Percentiles rank a stretch among this genome's conserved stretches.
These are phyloP conservation scores for Drosophila affinis DNA, from an alignment of 2,888 invertebrate species.

Conservation along the genomic window DNA sequence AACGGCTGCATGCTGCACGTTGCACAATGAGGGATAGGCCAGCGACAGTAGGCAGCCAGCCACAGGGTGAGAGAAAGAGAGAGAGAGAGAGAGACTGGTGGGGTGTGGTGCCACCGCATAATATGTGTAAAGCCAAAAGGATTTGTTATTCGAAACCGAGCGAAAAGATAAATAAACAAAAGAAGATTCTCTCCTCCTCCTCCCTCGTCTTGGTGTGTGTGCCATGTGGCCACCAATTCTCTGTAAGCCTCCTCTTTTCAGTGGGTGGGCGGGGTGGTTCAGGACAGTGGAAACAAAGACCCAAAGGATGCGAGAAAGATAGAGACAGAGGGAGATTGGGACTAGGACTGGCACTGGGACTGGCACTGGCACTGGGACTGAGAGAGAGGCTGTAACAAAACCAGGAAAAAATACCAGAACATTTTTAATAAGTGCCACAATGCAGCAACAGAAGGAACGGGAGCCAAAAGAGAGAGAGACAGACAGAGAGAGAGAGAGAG, in stretches of 20 bases:
- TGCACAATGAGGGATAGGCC: constrained; percentile 60
- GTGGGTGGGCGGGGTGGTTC: constrained; percentile 13
- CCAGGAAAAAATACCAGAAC: constrained; percentile 57
- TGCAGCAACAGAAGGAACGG: constrained; percentile 48
- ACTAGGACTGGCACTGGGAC: no score
- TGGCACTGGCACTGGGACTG: background rate
- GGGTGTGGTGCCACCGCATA: constrained; percentile 53
- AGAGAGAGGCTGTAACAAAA: constrained; percentile 9
- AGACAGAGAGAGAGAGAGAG: background rate
- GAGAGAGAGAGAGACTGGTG: background rate
- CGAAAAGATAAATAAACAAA: constrained; percentile 79
- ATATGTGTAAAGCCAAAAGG: constrained; percentile 80
- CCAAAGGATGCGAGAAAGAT: constrained; percentile 45
- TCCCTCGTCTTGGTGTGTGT: background rate
- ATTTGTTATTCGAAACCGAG: constrained; percentile 79
- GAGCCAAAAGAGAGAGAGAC: background rate
- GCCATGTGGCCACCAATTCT: constrained; percentile 1
- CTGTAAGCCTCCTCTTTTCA: background rate
- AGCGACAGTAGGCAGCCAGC: constrained; percentile 12
- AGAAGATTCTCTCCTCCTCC: constrained; percentile 52
- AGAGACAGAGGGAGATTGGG: constrained; percentile 3
- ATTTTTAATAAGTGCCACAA: constrained; percentile 79
- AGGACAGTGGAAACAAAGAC: constrained; percentile 41
- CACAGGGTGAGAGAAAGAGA: background rate
- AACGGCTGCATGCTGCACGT: constrained; percentile 68